Conservation (phyloP, 2,113 vertebrate genomes). For the Malurus melanocephalus region DNA sequence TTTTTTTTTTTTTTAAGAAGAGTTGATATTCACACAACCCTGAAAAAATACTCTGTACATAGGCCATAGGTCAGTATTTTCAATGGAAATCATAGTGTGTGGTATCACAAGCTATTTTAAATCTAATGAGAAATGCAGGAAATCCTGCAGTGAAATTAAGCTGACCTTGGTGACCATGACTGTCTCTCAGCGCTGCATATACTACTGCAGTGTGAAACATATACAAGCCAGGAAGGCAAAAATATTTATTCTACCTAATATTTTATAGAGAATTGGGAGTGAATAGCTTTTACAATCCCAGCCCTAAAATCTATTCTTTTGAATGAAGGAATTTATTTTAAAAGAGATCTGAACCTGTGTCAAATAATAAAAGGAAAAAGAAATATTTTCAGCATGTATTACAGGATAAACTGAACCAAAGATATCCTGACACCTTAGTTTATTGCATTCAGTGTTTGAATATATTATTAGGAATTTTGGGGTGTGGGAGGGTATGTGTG, state of each 20-base stretch:
- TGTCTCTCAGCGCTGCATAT: neutral
- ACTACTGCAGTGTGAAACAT: neutral
- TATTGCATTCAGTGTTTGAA: neutral
- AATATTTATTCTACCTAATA: neutral
- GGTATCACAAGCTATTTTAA: slow-evolving; percentile 1
- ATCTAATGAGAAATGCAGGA: slow-evolving; percentile 5
- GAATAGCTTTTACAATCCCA: neutral
- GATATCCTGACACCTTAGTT: neutral
- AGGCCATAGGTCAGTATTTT: neutral
- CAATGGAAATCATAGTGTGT: neutral
- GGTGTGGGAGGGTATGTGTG: accelerated
- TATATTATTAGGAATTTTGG: neutral
- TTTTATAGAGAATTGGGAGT: neutral
- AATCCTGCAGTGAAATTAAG: neutral
- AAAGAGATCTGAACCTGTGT: neutral
- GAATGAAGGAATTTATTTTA: neutral
- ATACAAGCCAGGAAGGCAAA: neutral
- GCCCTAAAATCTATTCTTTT: neutral
- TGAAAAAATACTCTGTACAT: neutral
- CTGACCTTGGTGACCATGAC: neutral
- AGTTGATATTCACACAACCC: neutral
- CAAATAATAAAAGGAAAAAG: neutral
- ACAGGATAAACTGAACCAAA: neutral
- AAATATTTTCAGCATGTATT: neutral
- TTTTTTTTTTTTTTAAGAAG: neutral